A percentile compares a stretch with the other conserved stretches of the same genome.
Conservation (phyloP, 1,140 invertebrate species). For the Drosophila lowei region DNA sequence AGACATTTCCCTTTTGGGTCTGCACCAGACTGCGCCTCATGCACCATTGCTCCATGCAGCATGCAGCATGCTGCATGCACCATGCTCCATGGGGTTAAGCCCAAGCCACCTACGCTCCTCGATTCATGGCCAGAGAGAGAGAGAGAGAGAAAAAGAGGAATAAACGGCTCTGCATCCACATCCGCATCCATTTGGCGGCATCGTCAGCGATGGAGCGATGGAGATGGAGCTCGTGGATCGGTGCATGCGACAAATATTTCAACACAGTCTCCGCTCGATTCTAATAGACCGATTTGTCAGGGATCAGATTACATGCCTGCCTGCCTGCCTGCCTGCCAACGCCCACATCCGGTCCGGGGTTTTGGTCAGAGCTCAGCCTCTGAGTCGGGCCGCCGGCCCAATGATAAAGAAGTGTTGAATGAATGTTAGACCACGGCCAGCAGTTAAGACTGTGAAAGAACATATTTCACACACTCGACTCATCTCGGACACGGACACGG, state of each 20-base stretch:
- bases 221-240: conserved; percentile 10
- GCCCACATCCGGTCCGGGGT: conserved; percentile 75
- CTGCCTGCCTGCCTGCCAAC: conserved; percentile 78
- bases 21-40: conserved; percentile 35
- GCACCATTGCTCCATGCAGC: conserved; percentile 4
- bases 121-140: conserved; percentile 21
- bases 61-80: conserved; percentile 22
- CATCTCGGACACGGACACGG: conserved; percentile 2
- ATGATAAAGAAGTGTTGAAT: conserved; percentile 47
- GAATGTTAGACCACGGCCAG: conserved; percentile 46
- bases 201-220: conserved; percentile 6
- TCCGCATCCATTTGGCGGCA: conserved; percentile 1
- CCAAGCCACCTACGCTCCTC: conserved; percentile 67
- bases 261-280: conserved; percentile 75
- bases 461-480: conserved; percentile 45
- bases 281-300: conserved; percentile 83
- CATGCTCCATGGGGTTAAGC: conserved; percentile 48
- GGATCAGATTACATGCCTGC: conserved; percentile 82
- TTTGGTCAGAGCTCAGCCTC: conserved; percentile 37
- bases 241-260: conserved; percentile 82
- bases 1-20: conserved; percentile 40
- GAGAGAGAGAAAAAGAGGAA: background rate
- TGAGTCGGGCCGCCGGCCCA: conserved; percentile 3
- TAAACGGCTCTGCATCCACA: conserved; percentile 3
- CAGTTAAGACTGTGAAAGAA: conserved; percentile 50